Percentiles rank a stretch among this genome's conserved stretches.
These are phyloP conservation scores for Xenops minutus DNA, from an alignment of 2,797 vertebrate species.

Conservation along the genomic window DNA sequence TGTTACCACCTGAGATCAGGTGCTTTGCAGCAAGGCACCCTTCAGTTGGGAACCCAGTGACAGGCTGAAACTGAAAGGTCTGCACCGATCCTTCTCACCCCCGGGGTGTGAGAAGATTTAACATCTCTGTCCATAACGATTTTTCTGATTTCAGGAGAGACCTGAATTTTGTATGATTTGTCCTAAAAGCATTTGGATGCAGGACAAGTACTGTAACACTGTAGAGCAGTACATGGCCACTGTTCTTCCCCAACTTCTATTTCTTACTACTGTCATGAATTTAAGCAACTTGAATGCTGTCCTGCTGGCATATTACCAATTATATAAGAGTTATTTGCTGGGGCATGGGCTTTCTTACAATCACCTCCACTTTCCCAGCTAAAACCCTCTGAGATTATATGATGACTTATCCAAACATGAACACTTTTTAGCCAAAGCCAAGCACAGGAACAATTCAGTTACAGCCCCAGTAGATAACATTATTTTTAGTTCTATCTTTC, in stretches of 20 bases:
- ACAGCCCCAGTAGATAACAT: background rate
- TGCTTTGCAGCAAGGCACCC: background rate
- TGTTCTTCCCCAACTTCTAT: background rate
- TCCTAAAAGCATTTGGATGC: background rate
- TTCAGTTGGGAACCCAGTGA: background rate
- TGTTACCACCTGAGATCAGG: background rate
- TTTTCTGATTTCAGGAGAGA: background rate
- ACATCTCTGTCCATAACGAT: fast-evolving
- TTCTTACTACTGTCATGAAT: background rate
- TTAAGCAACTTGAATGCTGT: background rate
- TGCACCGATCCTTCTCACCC: background rate
- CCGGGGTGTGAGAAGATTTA: background rate
- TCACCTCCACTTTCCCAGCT: background rate
- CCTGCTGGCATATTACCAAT: background rate
- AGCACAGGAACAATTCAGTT: background rate
- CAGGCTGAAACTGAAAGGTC: background rate
- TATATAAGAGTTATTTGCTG: background rate
- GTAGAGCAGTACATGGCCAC: fast-evolving
- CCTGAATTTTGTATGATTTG: background rate
- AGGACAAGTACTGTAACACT: background rate
- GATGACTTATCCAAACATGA: background rate
- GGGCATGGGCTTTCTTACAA: background rate
- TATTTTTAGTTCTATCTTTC: background rate
- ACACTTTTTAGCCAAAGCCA: background rate
- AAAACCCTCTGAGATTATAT: background rate